Percentiles rank a stretch among this genome's conserved stretches.
Conservation (phyloP, 2,797 vertebrate genomes). For the Pachyuromys duprasi region DNA sequence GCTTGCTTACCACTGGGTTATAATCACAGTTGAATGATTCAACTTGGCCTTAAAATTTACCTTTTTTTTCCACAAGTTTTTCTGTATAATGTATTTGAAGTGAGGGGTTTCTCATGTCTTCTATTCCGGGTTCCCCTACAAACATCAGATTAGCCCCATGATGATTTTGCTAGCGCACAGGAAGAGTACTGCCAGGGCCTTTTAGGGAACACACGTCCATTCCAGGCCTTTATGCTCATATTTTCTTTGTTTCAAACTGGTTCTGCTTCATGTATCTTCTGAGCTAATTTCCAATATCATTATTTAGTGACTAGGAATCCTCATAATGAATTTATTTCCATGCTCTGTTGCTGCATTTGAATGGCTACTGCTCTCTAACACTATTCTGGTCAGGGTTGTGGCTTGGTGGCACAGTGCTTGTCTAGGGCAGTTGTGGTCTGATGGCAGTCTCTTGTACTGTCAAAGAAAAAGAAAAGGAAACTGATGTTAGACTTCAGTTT, state of each 20-base stretch:
- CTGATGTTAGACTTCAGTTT: neutral
- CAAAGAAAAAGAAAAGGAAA: neutral
- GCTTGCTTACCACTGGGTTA: neutral
- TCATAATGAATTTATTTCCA: neutral
- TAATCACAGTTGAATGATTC: constrained; percentile 5
- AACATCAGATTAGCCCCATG: neutral
- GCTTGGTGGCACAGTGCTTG: neutral
- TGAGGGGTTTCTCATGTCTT: constrained; percentile 36
- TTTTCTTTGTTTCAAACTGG: constrained; percentile 18
- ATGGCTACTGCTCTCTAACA: neutral
- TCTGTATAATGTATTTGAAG: constrained; percentile 52
- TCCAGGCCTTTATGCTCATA: neutral
- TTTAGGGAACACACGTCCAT: neutral
- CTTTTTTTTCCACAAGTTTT: constrained; percentile 31
- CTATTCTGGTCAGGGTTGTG: too few relatives aligned
- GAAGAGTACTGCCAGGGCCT: neutral
- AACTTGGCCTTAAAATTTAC: constrained; percentile 29
- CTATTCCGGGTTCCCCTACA: neutral
- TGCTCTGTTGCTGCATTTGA: neutral
- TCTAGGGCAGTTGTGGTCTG: neutral
- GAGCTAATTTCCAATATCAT: constrained; percentile 9
- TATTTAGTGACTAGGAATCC: neutral
- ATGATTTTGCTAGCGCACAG: neutral
- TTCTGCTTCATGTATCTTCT: neutral
- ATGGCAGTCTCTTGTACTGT: neutral